Percentiles rank a stretch among this genome's conserved stretches.
phyloP scores from a whole-genome alignment of 2,888 invertebrate species.

The Mycalesis mineus region DNA sequence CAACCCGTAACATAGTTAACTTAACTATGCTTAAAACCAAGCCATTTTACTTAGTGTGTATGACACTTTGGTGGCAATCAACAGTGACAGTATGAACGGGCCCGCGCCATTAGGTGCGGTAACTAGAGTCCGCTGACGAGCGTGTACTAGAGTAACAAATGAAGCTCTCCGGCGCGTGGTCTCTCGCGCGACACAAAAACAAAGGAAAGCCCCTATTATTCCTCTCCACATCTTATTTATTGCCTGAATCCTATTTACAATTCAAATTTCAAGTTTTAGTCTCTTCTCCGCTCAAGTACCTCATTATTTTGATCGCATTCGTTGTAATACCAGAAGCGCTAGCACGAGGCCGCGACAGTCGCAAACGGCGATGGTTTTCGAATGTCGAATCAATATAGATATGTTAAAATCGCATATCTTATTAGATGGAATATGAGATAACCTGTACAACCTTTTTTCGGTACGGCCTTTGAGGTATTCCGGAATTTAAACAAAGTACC shows the following conservation, averaged over 20 bases:
- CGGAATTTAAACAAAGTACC: too few relatives aligned
- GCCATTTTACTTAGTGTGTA: too few relatives aligned
- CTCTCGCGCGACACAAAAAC: not conserved
- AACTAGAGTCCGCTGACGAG: not conserved
- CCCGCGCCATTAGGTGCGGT: not conserved
- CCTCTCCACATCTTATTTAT: slow-evolving; percentile 8
- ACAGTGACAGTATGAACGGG: not conserved
- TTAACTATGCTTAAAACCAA: too few relatives aligned
- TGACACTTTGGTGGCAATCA: too few relatives aligned
- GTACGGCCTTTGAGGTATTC: too few relatives aligned
- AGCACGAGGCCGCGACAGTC: not conserved
- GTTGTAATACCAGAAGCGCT: slow-evolving; percentile 10
- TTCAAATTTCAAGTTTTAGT: slow-evolving; percentile 25
- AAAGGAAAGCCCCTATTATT: slow-evolving; percentile 13
- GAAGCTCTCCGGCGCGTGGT: not conserved
- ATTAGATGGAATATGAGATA: too few relatives aligned
- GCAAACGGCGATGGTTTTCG: not conserved
- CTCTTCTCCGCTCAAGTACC: slow-evolving; percentile 16
- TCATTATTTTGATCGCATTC: slow-evolving; percentile 27
- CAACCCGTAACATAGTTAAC: too few relatives aligned
- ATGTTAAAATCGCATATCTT: too few relatives aligned
- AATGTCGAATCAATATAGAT: not conserved
- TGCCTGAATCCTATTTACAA: slow-evolving; percentile 25
- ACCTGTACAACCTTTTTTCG: too few relatives aligned
- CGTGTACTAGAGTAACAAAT: not conserved